Evolutionary conservation across 2,113 vertebrate species (phyloP), one percentile per base, ranked within the genome.

Genomic region (Cyanoramphus novaezelandiae): DNA sequence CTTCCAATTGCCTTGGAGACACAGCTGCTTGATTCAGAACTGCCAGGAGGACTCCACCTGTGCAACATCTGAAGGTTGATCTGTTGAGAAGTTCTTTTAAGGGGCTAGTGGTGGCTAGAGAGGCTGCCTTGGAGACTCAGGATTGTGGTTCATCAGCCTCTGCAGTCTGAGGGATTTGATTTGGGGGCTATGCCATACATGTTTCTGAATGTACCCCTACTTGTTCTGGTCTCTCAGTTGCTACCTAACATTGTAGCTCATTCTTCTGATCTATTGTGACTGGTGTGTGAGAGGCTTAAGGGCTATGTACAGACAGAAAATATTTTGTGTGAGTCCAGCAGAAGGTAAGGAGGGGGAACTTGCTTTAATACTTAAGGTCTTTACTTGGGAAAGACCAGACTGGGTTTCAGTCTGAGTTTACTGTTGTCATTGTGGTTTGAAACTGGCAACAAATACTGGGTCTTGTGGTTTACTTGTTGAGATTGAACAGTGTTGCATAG

Each of bases 241-340:
- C 35, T 4, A 4, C 35, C 13, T 70, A 70, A 13, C 4, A 1
- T 5, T 15, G 28, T 1, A 28, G 35, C 13, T n/a, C 1, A 6
- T 59, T 27, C 53, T n/a, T 25, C 57, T 28, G 25, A 67, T 77
- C 24, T 33, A 20, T 19, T 5, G 2, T 50, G 44, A 12, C 33
- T 81, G 83, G 20, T 27, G 14, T 1, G 8, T 4, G 55, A 23
- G 18, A 31, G 12, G 2, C 23, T 14, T 13, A 0, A 39, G 31
- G 50, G 5, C n/a, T 29, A 7, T 5, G 37, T 1, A 1, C 12
- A 9, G 43, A 33, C 43, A 3, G 62, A 57, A 75, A 46, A 11
- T 5, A 2, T 2, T 15, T 67, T 13, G 1, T 0, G 4, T 20
- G 41, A 79, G 27, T 65, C 44, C 24, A 43, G 68, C 21, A 55